These are phyloP conservation scores for Progne subis DNA, from an alignment of 2,113 vertebrate genomes.

Conservation along the genomic window DNA sequence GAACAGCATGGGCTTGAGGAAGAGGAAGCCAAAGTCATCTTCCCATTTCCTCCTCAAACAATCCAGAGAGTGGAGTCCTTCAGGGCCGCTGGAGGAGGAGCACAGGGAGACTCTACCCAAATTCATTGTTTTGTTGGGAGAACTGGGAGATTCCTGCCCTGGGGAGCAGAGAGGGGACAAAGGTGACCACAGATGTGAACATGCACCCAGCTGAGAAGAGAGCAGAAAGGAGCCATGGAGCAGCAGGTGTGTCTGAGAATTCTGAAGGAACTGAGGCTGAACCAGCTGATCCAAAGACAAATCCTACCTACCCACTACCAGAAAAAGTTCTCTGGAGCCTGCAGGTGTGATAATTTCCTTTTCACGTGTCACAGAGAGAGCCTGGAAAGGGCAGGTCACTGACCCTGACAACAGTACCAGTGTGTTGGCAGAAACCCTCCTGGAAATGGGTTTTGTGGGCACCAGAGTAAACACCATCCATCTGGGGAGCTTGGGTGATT, in stretches of 20 bases:
- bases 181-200: not conserved
- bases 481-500: accelerated
- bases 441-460: not conserved
- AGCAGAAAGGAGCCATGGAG: not conserved
- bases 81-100: not conserved
- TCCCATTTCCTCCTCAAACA: not conserved
- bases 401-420: accelerated
- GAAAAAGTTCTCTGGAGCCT: not conserved
- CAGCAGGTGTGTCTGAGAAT: not conserved
- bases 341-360: not conserved
- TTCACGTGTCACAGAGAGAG: not conserved
- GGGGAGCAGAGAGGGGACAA: not conserved
- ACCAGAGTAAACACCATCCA: not conserved
- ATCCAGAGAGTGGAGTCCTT: not conserved
- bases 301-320: not conserved
- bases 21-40: not conserved
- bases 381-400: not conserved
- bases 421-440: not conserved
- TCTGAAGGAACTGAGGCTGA: not conserved
- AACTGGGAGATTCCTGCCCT: accelerated
- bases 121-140: not conserved
- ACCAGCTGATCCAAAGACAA: not conserved
- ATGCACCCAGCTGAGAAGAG: not conserved
- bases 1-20: not conserved
- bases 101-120: not conserved